These are phyloP conservation scores for Corbicula japonica DNA, from an alignment of 2,888 invertebrate species.

Conservation along the genomic window DNA sequence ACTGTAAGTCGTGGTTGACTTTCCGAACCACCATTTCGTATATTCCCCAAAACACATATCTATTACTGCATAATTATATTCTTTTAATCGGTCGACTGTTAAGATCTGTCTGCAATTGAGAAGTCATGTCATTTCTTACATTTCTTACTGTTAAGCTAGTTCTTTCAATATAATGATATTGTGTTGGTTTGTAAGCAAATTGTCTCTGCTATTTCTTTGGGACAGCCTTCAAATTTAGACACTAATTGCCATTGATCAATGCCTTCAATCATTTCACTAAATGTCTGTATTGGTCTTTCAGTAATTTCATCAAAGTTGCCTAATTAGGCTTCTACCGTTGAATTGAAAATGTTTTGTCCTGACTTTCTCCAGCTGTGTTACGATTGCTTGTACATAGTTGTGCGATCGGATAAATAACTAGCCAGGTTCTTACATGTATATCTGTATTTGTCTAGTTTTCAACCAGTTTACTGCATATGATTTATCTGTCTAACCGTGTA, in stretches of 20 bases:
- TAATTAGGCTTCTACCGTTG: not conserved
- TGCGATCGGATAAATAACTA: not conserved
- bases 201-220: too few species aligned
- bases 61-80: not conserved
- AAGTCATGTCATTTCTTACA: not conserved
- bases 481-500: too few species aligned
- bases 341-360: not conserved
- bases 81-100: not conserved
- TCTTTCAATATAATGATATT: too few species aligned
- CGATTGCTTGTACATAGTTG: not conserved
- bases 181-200: too few species aligned
- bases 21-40: not conserved
- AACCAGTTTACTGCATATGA: not conserved
- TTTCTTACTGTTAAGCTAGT: too few species aligned
- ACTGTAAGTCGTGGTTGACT: not conserved
- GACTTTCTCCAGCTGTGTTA: not conserved
- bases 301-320: too few species aligned
- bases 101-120: not conserved
- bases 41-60: slow-evolving; percentile 3
- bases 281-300: too few species aligned
- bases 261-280: too few species aligned
- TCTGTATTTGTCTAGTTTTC: slow-evolving; percentile 6
- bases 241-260: too few species aligned
- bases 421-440: slow-evolving; percentile 9
- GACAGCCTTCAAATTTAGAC: too few species aligned